Evolutionary conservation across 2,888 invertebrate genomes (phyloP).

Genomic region (Acronicta alni): DNA sequence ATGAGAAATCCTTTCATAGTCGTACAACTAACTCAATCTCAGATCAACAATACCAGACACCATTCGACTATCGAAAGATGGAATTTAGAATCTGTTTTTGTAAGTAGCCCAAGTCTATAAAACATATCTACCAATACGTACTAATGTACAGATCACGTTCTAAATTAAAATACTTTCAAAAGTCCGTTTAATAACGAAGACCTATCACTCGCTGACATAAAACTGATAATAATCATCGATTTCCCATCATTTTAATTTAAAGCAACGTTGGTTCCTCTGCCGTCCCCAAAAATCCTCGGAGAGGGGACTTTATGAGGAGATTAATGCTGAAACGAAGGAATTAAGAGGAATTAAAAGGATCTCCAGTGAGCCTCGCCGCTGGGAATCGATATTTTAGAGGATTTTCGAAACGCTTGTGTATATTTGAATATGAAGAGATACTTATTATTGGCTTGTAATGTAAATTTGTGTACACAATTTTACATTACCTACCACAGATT

Average conservation of each 20-base stretch:
- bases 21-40: too few relatives aligned
- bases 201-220: slow-evolving; percentile 59
- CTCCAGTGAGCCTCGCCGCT: slow-evolving; percentile 51
- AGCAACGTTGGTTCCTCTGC: slow-evolving; percentile 55
- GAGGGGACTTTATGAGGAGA: slow-evolving; percentile 68
- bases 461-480: slow-evolving; percentile 8
- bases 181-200: slow-evolving; percentile 56
- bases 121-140: neutral
- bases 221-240: slow-evolving; percentile 69
- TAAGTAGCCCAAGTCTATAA: neutral
- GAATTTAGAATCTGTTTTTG: too few relatives aligned
- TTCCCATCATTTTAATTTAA: slow-evolving; percentile 69
- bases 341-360: slow-evolving; percentile 73
- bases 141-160: slow-evolving; percentile 28
- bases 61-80: too few relatives aligned
- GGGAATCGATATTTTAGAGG: slow-evolving; percentile 52
- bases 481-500: neutral
- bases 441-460: slow-evolving; percentile 10
- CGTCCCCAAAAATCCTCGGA: slow-evolving; percentile 63
- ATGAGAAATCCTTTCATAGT: too few relatives aligned
- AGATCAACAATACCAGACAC: too few relatives aligned
- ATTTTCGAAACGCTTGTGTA: slow-evolving; percentile 39
- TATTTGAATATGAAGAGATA: slow-evolving; percentile 37
- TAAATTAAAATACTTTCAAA: slow-evolving; percentile 55
- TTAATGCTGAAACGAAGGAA: slow-evolving; percentile 73